Percentiles rank a stretch among this genome's conserved stretches.
Conservation (phyloP, 23 tunicate genomes). For the Oikopleura albicans region DNA sequence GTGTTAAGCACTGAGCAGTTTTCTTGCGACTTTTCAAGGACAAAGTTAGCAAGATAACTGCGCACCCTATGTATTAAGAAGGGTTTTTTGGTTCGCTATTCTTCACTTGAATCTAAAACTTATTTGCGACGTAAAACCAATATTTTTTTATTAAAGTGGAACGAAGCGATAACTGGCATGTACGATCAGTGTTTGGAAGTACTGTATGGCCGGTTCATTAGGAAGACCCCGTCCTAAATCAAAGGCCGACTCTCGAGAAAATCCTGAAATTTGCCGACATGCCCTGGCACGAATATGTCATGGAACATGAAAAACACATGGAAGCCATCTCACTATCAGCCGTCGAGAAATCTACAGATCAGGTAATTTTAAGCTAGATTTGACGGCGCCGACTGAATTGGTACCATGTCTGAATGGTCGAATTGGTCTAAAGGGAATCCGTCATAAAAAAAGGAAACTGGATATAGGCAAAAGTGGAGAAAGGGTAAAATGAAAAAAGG, state of each 20-base stretch:
- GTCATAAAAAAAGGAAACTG: no score
- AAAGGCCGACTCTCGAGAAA: constrained; percentile 29
- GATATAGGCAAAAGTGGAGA: no score
- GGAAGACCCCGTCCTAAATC: constrained; percentile 45
- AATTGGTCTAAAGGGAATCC: no score
- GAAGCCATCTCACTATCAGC: constrained; percentile 63
- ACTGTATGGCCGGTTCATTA: constrained; percentile 25
- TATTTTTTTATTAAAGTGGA: neutral
- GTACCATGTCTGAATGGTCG: no score
- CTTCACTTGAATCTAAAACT: no score
- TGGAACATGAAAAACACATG: constrained; percentile 71
- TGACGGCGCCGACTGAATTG: no score
- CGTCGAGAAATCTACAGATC: constrained; percentile 87
- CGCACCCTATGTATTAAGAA: no score
- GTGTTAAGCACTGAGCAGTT: no score
- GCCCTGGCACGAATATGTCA: constrained; percentile 44
- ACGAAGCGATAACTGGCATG: constrained; percentile 5
- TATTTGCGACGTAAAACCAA: neutral
- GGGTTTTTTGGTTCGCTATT: no score
- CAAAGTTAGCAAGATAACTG: no score
- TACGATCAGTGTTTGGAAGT: constrained; percentile 15
- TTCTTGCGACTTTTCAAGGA: no score
- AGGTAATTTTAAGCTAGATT: constrained; percentile 18
- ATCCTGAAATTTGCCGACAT: constrained; percentile 43
- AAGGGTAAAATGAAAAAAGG: no score